These are phyloP conservation scores for Silurus meridionalis DNA, from an alignment of 2,113 vertebrate genomes.

Conservation along the genomic window DNA sequence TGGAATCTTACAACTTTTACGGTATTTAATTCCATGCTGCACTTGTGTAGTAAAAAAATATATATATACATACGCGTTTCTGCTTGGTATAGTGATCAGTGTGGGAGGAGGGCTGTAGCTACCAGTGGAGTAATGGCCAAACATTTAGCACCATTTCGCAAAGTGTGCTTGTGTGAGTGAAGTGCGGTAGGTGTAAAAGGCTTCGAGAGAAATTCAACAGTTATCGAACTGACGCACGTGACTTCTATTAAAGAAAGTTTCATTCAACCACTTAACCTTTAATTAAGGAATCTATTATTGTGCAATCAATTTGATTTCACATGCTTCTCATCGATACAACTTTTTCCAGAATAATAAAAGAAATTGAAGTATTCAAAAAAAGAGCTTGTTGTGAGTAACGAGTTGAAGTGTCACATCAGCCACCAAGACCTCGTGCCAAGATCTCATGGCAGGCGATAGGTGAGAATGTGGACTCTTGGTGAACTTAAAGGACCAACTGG, in stretches of 20 bases:
- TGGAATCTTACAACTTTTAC: no score
- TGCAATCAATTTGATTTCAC: background rate
- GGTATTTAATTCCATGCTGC: no score
- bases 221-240: slow-evolving; percentile 9
- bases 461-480: slow-evolving; percentile 31
- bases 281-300: background rate
- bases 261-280: background rate
- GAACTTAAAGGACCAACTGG: slow-evolving; percentile 20
- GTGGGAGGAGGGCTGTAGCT: background rate
- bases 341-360: background rate
- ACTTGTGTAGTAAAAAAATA: no score
- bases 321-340: background rate
- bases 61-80: no score
- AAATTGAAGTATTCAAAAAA: background rate
- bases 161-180: slow-evolving; percentile 41
- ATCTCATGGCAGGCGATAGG: background rate
- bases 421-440: background rate
- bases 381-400: background rate
- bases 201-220: background rate
- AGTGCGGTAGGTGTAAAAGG: slow-evolving; percentile 20
- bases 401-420: background rate
- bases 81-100: background rate
- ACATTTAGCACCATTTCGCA: slow-evolving; percentile 33
- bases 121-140: slow-evolving; percentile 21
- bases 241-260: background rate